Evolutionary conservation across 2,888 invertebrate genomes (phyloP), one percentile per base, ranked within the genome.

Genomic region (Chrysolina oricalcia): DNA sequence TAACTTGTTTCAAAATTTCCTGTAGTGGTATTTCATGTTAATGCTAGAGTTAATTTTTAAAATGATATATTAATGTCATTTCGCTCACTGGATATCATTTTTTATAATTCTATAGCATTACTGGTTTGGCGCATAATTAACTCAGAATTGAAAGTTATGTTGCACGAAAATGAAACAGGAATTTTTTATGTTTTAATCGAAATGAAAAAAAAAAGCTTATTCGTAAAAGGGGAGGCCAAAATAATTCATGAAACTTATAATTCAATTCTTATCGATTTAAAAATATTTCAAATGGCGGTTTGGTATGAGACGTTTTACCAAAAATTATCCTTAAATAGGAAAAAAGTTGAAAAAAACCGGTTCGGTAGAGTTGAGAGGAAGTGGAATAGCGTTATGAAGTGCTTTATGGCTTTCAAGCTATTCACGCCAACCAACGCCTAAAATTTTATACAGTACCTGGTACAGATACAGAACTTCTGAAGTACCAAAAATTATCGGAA

Each of bases 1-100:
- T 41, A 64, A 64, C 64, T n/a, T 43, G 64, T 63, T 63, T 63
- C 17, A 63, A 63, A 63, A 63, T 63, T 63, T 35, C 15, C 23
- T 63, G 40, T 63, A 63, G 35, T 40, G 48, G 10, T 17, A 48
- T 48, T 17, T 17, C n/a, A 48, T 48, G 48, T 48, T 17, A 48
- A 48, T 48, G n/a, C 2, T 17, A 5, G n/a, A 48, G 2, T 17
- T 2, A 17, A 17, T 1, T 48, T 17, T 17, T 8, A 48, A 17
- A 48, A 17, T 35, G 27, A n/a, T 15, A 17, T 63, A 35, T 63
- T 63, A 11, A 17, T 17, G 17, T 40, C 63, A 40, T 17, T 40
- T 63, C 63, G 63, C 17, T 40, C 17, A 17, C 9, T 48, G 48
- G 8, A 17, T 48, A 17, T 17, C 17, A 17, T 48, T 48, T 48